These are phyloP conservation scores for Meles meles DNA, from an alignment of 2,113 vertebrate genomes.

Conservation along the genomic window DNA sequence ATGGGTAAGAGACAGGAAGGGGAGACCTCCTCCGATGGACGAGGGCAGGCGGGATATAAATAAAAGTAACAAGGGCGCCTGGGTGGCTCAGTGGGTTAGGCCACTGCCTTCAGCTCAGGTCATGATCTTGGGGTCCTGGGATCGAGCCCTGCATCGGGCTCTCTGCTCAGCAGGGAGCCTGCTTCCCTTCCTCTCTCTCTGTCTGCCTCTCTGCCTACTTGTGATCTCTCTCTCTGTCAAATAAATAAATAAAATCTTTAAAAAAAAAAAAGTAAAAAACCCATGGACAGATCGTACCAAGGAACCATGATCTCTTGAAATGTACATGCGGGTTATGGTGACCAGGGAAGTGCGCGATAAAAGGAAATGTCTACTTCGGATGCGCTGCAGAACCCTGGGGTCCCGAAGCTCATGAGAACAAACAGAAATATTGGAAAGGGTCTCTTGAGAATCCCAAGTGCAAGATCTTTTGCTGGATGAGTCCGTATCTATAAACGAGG, in stretches of 20 bases:
- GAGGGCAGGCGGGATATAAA: too few relatives aligned
- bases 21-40: neutral
- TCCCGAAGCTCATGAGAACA: neutral
- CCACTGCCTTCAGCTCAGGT: too few relatives aligned
- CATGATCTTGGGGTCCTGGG: too few relatives aligned
- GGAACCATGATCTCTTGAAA: neutral
- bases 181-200: too few relatives aligned
- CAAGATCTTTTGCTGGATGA: rapidly evolving
- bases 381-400: neutral
- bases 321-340: rapidly evolving
- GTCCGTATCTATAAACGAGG: neutral
- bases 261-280: too few relatives aligned
- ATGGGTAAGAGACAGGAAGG: neutral
- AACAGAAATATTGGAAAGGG: neutral
- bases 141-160: too few relatives aligned
- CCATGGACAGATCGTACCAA: neutral
- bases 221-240: too few relatives aligned
- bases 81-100: too few relatives aligned
- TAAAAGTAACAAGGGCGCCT: neutral
- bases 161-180: too few relatives aligned
- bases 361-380: neutral
- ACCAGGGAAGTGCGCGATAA: neutral
- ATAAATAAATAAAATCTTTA: too few relatives aligned
- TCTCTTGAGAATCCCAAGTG: neutral
- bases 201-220: too few relatives aligned